These are phyloP conservation scores for Machimus atricapillus DNA, from an alignment of 2,888 invertebrate genomes.

Conservation along the genomic window DNA sequence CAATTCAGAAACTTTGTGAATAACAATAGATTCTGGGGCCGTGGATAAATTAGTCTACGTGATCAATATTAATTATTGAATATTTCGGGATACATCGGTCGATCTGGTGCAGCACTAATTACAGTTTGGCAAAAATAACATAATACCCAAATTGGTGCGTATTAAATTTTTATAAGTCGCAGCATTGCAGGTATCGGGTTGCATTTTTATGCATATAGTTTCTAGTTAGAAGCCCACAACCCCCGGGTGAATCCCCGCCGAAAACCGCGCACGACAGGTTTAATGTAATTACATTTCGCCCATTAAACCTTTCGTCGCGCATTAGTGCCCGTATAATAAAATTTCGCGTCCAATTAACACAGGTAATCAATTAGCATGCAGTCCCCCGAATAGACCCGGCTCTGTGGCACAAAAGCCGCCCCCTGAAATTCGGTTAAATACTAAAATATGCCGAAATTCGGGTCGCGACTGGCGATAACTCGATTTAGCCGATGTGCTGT, in stretches of 20 bases:
- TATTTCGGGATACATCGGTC: neutral
- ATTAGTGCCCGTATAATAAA: conserved; percentile 14
- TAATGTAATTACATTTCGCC: conserved; percentile 6
- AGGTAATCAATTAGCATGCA: conserved; percentile 22
- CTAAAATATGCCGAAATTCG: neutral
- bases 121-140: neutral
- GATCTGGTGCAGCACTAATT: neutral
- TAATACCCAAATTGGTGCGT: neutral
- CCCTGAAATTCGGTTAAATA: neutral
- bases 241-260: neutral
- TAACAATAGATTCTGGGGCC: neutral
- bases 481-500: neutral
- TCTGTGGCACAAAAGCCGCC: neutral
- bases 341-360: conserved; percentile 21
- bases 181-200: neutral
- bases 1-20: neutral
- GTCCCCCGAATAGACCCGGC: neutral
- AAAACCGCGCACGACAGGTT: neutral
- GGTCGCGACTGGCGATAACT: neutral
- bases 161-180: neutral
- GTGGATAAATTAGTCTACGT: neutral
- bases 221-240: neutral
- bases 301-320: conserved; percentile 20
- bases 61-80: neutral
- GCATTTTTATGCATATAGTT: neutral